A percentile compares a stretch with the other conserved stretches of the same genome.
phyloP scores from a whole-genome alignment of 64 coral and sea anemone genomes.

The Catalaphyllia jardinei region DNA sequence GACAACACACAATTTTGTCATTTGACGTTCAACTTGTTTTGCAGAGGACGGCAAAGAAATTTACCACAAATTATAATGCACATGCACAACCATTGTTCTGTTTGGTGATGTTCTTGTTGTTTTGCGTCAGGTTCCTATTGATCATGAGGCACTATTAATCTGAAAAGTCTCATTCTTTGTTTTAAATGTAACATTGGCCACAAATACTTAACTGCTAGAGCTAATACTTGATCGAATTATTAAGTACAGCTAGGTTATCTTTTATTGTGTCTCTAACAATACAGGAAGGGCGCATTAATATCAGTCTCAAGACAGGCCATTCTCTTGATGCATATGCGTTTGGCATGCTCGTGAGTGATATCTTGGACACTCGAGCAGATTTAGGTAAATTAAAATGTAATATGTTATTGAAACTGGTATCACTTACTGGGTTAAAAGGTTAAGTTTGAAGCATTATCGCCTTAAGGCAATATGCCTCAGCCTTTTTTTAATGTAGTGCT shows the following conservation, averaged over 20 bases:
- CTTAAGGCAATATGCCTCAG: background rate
- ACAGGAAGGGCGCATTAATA: slow-evolving; percentile 61
- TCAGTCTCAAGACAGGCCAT: slow-evolving; percentile 60
- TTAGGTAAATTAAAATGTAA: slow-evolving; percentile 27
- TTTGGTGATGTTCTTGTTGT: no score
- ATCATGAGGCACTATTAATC: no score
- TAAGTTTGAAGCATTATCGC: background rate
- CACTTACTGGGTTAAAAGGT: no score
- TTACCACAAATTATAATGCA: no score
- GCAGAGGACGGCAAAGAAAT: no score
- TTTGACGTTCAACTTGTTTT: no score
- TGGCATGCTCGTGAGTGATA: slow-evolving; percentile 86
- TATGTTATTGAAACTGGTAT: background rate
- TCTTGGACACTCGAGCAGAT: slow-evolving; percentile 77
- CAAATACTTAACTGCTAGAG: no score
- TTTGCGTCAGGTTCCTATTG: no score
- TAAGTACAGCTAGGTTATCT: background rate
- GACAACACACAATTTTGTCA: no score
- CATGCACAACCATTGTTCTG: no score
- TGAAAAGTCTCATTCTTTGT: no score
- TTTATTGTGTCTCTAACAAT: background rate
- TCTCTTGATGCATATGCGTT: slow-evolving; percentile 87
- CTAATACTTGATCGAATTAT: background rate
- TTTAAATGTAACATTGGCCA: no score
- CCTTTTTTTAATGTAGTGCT: background rate